Base-by-base conservation (phyloP, 2,113 vertebrate genomes). In the Rhinolophus ferrumequinum region DNA sequence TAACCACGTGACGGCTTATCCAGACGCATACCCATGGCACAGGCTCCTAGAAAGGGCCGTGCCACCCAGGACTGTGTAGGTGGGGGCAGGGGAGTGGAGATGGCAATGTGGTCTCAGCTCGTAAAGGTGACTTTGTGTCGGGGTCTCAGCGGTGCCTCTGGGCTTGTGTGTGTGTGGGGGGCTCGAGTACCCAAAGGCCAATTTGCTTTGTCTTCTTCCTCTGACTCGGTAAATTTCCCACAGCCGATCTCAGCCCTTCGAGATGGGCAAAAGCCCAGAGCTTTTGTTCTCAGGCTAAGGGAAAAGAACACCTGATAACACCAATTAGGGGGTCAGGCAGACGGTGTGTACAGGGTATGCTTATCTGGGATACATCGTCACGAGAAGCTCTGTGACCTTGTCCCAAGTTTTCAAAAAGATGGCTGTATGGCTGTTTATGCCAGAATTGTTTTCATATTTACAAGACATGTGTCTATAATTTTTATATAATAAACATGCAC, bases 1-100 rank as follows among this genome's bases (percentile, higher is more conserved):
- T 0, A 44, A 44, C 35, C 8, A 9, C 0, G 11, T 14, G 33
- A 35, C 3, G 8, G 52, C 24, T 21, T 18, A 7, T 3, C 21
- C 1, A 18, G 21, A 33, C 26, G 84, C 26, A 24, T 2, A 50
- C 47, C 47, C 1, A 1, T 1, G 4, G n/a, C 84, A 24, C 21
- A 7, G 28, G 80, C 35, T 52, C 54, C 50, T 14, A 12, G 73
- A 52, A 21, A 76, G 64, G 50, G 35, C 4, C 33, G 22, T 3
- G 26, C 54, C 6, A 2, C 30, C 58, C 6, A 3, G 76, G 5
- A 13, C 47, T 10, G 47, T 10, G 9, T 50, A 50, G 41, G 41
- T 44, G 41, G 41, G 41, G 5, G 41, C 47, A 50, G 47, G 47
- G 47, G 47, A 13, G 47, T 50, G 47, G 77, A 18, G 54, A 38